phyloP scores from a whole-genome alignment of 2,797 vertebrate species.

The Synaphobranchus kaupii region DNA sequence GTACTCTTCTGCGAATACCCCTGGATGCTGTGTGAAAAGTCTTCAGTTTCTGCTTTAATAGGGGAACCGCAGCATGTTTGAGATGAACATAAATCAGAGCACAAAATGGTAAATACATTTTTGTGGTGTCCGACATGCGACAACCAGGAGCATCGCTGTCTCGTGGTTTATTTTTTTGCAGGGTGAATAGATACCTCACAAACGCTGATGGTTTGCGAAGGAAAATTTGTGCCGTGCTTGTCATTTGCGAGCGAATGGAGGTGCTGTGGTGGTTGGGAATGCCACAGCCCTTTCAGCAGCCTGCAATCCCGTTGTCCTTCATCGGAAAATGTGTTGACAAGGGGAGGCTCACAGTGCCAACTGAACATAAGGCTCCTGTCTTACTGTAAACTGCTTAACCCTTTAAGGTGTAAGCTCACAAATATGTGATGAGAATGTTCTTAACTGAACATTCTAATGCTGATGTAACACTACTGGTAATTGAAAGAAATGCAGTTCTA shows the following conservation, averaged over 20 bases:
- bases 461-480: too few species aligned
- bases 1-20: neutral
- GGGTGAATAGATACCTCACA: neutral
- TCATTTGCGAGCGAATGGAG: neutral
- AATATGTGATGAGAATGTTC: too few species aligned
- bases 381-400: neutral
- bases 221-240: neutral
- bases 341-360: slow-evolving; percentile 1
- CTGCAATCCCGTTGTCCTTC: slow-evolving; percentile 8
- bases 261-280: slow-evolving; percentile 41
- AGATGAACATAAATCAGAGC: neutral
- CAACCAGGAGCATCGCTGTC: neutral
- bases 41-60: neutral
- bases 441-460: too few species aligned
- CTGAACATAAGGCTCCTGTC: neutral
- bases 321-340: slow-evolving; percentile 21
- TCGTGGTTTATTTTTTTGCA: neutral
- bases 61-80: neutral
- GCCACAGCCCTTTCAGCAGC: slow-evolving; percentile 40
- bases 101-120: neutral
- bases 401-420: too few species aligned
- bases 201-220: neutral
- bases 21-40: neutral
- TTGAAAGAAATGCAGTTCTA: too few species aligned
- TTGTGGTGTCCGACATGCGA: neutral